Evolutionary conservation across 2,797 vertebrate genomes (phyloP).

Genomic region (Periparus ater): DNA sequence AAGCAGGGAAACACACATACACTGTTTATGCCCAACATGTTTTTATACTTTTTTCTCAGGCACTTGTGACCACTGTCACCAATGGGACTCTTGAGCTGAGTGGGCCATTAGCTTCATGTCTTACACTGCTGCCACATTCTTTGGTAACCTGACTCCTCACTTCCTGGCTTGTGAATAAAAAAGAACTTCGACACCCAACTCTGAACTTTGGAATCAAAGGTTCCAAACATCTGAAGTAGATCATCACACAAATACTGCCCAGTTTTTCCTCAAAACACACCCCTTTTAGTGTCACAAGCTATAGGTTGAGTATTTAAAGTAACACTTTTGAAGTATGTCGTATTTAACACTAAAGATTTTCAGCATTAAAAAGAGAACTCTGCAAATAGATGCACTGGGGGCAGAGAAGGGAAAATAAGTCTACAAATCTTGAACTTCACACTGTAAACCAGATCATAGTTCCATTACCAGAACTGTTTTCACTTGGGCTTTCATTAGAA

Average conservation of each 20-base stretch:
- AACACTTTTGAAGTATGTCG: not conserved
- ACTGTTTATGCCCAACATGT: rapidly evolving
- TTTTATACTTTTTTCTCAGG: not conserved
- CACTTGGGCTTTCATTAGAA: not conserved
- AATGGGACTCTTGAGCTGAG: rapidly evolving
- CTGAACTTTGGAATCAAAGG: not conserved
- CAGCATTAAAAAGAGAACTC: not conserved
- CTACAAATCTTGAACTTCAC: not conserved
- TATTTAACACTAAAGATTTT: not conserved
- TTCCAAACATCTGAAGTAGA: not conserved
- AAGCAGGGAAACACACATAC: not conserved
- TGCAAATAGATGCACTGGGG: not conserved
- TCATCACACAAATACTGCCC: not conserved
- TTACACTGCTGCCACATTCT: not conserved
- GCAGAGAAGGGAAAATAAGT: not conserved
- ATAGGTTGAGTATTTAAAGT: not conserved
- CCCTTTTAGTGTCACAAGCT: not conserved
- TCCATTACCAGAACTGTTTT: not conserved
- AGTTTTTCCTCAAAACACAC: not conserved
- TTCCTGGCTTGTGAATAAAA: not conserved
- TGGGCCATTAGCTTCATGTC: not conserved
- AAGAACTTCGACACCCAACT: not conserved
- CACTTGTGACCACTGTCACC: not conserved
- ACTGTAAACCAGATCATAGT: not conserved
- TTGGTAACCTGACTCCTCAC: not conserved